phyloP scores from a whole-genome alignment of 2,113 vertebrate genomes.

The Atherinomorus stipes region DNA sequence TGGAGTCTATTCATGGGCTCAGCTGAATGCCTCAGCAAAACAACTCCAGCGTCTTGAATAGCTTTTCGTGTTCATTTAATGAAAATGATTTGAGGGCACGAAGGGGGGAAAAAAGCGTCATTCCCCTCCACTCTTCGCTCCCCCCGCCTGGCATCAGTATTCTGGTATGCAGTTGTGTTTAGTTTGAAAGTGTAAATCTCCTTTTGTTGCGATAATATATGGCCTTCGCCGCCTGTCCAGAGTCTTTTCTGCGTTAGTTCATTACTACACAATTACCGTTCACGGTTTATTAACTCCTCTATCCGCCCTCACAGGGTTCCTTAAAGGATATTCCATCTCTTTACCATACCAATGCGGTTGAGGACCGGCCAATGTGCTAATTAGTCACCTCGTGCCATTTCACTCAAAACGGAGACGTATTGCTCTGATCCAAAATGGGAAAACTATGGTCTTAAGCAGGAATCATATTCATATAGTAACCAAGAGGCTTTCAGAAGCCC shows the following conservation, averaged over 20 bases:
- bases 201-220: conserved; percentile 97
- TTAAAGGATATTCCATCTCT: conserved; percentile 89
- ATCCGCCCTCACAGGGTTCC: conserved; percentile 86
- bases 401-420: conserved; percentile 77
- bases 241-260: conserved; percentile 99
- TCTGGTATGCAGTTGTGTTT: conserved; percentile 97
- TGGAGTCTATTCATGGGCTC: conserved; percentile 87
- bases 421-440: conserved; percentile 45
- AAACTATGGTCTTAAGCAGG: conserved; percentile 19
- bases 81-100: conserved; percentile 92
- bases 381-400: conserved; percentile 95
- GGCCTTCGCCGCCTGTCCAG: conserved; percentile 96
- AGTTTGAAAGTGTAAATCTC: conserved; percentile 99
- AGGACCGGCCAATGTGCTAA: conserved; percentile 93
- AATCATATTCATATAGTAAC: conserved; percentile 6
- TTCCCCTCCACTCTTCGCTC: conserved; percentile 60
- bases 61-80: conserved; percentile 99
- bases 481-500: background rate
- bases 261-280: conserved; percentile 99
- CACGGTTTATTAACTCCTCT: conserved; percentile 99
- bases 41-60: conserved; percentile 93
- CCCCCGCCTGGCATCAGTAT: conserved; percentile 88
- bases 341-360: conserved; percentile 93
- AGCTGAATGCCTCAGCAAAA: conserved; percentile 90
- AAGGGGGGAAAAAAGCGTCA: conserved; percentile 74